Evolutionary conservation across 2,888 invertebrate species (phyloP).

Genomic region (Agrochola lychnidis): DNA sequence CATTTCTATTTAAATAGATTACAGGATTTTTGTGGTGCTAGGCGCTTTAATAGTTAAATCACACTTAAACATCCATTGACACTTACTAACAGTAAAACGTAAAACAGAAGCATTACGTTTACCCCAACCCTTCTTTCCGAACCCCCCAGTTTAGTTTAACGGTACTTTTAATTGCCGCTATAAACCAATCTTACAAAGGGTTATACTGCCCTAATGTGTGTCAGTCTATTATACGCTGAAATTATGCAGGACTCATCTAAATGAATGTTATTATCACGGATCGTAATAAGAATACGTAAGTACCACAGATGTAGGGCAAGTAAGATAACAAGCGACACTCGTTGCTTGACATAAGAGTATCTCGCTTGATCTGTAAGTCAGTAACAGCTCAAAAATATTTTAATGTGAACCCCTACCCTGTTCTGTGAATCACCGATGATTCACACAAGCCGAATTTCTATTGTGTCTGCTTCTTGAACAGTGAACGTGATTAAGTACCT

Average conservation of each 20-base stretch:
- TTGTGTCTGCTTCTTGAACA: slow-evolving; percentile 4
- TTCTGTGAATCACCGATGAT: background rate
- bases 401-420: background rate
- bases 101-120: slow-evolving; percentile 44
- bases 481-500: background rate
- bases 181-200: slow-evolving; percentile 62
- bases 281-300: slow-evolving; percentile 48
- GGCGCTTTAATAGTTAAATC: slow-evolving; percentile 29
- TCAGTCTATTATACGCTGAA: slow-evolving; percentile 53
- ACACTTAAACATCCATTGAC: slow-evolving; percentile 42
- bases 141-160: slow-evolving; percentile 52
- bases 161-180: slow-evolving; percentile 55
- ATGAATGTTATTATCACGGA: slow-evolving; percentile 48
- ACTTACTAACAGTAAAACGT: slow-evolving; percentile 45
- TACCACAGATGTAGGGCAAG: slow-evolving; percentile 27
- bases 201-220: slow-evolving; percentile 57
- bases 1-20: no score
- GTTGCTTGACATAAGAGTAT: background rate
- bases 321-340: slow-evolving; percentile 19
- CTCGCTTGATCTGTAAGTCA: slow-evolving; percentile 10
- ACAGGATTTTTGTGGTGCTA: no score
- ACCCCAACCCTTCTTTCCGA: slow-evolving; percentile 47
- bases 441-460: background rate
- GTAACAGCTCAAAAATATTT: slow-evolving; percentile 1
- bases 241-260: slow-evolving; percentile 61